Base-by-base conservation (phyloP, 2,113 vertebrate genomes). In the Copsychus sechellarum region DNA sequence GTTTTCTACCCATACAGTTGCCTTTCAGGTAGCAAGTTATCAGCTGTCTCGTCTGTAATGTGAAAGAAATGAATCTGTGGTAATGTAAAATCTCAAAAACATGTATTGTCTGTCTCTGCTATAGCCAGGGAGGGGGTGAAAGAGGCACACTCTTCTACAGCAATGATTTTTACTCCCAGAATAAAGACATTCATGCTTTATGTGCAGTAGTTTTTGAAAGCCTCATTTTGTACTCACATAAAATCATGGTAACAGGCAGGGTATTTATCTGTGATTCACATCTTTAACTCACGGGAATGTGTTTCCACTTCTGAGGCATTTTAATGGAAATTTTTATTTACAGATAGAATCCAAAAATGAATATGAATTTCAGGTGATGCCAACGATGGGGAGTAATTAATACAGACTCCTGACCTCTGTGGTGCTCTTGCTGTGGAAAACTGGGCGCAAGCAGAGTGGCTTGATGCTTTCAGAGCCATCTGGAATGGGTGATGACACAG, bases 11-110 rank as follows among this genome's bases (percentile, higher is more conserved):
- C 65, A 1, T 77, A 48, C 19, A 24, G 62, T 88, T 90, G 85
- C 76, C 88, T 81, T 87, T 95, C 90, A 89, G 93, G 91, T 96
- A 95, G 73, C 90, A 89, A 95, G 88, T 86, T 90, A 82, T 77
- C 93, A 93, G 66, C 90, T 89, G 79, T 85, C 88, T 95, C 1
- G 7, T 61, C 57, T 15, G 5, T 85, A 85, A 90, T 33, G 66
- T 86, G 79, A 70, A 95, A 90, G 86, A 87, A 72, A 91, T 54
- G 65, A 83, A 71, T 84, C 76, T 78, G 69, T 82, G 69, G 65
- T 84, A 73, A 51, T 20, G 15, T 67, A 67, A 81, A 94, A 65
- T 73, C 60, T 92, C 11, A 3, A 70, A 78, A 90, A 60, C 57
- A 48, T 8, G 3, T 71, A 77, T 73, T 77, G 74, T 74, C 61